phyloP scores from a whole-genome alignment of 2,113 vertebrate genomes.

The Phodopus roborovskii region DNA sequence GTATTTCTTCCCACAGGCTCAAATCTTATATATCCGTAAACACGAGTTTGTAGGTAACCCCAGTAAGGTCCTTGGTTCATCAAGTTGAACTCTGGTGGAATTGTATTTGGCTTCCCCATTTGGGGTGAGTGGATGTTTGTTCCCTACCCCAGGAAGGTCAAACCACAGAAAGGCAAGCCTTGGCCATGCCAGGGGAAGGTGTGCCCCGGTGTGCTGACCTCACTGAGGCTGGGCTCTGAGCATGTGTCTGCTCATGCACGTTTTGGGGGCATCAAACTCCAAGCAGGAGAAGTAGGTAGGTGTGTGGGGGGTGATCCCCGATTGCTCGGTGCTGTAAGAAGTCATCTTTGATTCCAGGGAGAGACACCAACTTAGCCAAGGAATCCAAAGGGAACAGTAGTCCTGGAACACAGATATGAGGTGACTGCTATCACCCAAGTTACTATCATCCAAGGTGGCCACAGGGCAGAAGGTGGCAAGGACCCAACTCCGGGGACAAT shows the following conservation, averaged over 20 bases:
- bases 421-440: fast-evolving
- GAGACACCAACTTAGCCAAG: no score
- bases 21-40: neutral
- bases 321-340: no score
- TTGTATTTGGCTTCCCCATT: neutral
- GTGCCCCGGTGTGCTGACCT: fast-evolving
- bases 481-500: no score
- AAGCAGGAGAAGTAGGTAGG: neutral
- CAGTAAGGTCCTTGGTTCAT: neutral
- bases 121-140: neutral
- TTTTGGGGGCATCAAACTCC: no score
- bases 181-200: fast-evolving
- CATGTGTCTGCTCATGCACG: no score
- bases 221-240: no score
- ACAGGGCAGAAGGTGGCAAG: fast-evolving
- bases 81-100: neutral
- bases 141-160: no score
- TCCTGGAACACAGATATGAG: fast-evolving
- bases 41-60: neutral
- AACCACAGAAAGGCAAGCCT: neutral
- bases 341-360: neutral
- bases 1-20: neutral
- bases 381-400: no score
- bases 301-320: no score
- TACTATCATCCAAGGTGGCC: fast-evolving